phyloP scores from a whole-genome alignment of 2,113 vertebrate genomes.

The Bombycilla garrulus region DNA sequence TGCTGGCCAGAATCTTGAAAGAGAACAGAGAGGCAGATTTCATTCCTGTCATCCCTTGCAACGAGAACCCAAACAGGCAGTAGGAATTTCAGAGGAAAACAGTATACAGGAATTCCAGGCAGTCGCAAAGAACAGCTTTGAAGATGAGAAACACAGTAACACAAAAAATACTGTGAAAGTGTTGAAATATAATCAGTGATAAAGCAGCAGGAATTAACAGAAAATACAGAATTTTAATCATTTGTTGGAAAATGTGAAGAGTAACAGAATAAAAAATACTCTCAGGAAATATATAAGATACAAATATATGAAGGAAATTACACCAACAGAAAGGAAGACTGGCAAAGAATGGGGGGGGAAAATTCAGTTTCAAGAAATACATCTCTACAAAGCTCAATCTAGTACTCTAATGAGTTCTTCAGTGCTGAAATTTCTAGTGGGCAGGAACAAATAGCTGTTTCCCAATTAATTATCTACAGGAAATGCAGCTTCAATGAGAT shows the following conservation, averaged over 20 bases:
- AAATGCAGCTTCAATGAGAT: neutral
- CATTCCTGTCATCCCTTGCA: neutral
- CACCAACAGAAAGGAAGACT: neutral
- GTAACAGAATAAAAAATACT: neutral
- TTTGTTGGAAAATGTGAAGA: neutral
- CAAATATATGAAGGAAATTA: neutral
- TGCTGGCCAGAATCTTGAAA: neutral
- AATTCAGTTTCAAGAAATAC: neutral
- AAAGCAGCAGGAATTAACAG: neutral
- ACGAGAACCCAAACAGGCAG: neutral
- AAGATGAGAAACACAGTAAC: neutral
- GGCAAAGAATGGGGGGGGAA: neutral
- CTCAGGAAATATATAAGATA: neutral
- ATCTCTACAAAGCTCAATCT: neutral
- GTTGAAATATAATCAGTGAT: neutral
- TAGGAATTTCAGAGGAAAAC: neutral
- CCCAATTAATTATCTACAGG: neutral
- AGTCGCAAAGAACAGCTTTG: neutral
- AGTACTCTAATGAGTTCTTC: neutral
- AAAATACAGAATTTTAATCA: neutral
- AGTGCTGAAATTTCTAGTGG: neutral
- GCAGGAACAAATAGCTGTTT: neutral
- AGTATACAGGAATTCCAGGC: neutral
- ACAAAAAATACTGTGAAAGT: neutral
- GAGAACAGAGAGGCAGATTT: neutral